These are phyloP conservation scores for Holcopasites calliopsidis DNA, from an alignment of 1,140 invertebrate genomes.

Conservation along the genomic window DNA sequence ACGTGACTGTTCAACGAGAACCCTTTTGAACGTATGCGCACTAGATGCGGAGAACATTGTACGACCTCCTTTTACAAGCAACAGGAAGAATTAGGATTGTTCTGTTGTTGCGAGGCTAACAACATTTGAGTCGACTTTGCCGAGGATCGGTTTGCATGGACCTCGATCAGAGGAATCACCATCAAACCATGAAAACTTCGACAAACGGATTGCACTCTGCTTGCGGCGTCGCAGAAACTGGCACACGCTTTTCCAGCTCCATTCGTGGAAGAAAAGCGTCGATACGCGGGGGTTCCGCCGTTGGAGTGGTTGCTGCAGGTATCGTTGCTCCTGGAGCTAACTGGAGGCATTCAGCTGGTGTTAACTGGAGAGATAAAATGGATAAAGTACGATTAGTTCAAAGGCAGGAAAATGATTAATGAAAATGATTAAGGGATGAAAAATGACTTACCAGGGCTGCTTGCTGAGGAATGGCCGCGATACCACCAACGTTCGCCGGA, in stretches of 20 bases:
- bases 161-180: background rate
- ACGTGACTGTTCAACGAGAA: too few relatives aligned
- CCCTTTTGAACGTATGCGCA: too few relatives aligned
- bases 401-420: too few relatives aligned
- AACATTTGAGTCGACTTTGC: too few relatives aligned
- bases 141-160: background rate
- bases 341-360: constrained; percentile 81
- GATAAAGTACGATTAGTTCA: background rate
- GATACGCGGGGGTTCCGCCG: constrained; percentile 76
- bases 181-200: constrained; percentile 79
- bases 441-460: constrained; percentile 68
- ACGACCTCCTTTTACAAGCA: too few relatives aligned
- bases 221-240: constrained; percentile 80
- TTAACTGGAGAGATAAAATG: constrained; percentile 73
- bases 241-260: constrained; percentile 81
- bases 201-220: constrained; percentile 82
- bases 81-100: too few relatives aligned
- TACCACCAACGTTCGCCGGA: constrained; percentile 73
- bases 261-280: constrained; percentile 81
- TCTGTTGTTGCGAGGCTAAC: too few relatives aligned
- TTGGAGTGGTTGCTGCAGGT: constrained; percentile 30
- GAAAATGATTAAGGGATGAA: background rate
- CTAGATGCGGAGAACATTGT: too few relatives aligned
- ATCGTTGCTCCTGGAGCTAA: constrained; percentile 72
- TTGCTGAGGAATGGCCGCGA: constrained; percentile 73